These are phyloP conservation scores for Clarias platycephalus DNA, from an alignment of 2,797 vertebrate genomes.

Conservation along the genomic window DNA sequence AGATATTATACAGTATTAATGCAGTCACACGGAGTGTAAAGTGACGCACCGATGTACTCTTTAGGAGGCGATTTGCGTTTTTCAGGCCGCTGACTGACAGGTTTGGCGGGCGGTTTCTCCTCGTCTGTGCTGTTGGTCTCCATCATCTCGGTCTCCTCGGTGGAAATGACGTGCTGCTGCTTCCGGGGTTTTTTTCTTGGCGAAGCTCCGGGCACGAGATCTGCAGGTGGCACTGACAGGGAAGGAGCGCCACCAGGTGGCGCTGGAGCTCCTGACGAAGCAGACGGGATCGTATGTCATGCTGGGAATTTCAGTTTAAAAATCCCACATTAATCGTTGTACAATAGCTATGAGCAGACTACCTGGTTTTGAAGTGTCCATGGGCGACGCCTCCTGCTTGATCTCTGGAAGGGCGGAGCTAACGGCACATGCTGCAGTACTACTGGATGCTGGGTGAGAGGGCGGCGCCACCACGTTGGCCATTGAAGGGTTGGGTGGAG, in stretches of 20 bases:
- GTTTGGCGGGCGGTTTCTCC: constrained; percentile 85
- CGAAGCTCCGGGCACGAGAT: constrained; percentile 90
- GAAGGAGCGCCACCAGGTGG: constrained; percentile 63
- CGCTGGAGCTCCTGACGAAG: constrained; percentile 26
- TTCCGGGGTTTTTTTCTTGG: constrained; percentile 97
- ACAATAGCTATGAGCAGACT: neutral
- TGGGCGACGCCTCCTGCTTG: constrained; percentile 87
- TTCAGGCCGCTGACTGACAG: constrained; percentile 83
- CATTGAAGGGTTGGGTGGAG: constrained; percentile 82
- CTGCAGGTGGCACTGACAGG: constrained; percentile 79
- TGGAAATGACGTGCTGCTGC: constrained; percentile 97
- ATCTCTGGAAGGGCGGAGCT: constrained; percentile 82
- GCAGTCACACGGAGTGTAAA: too few relatives aligned
- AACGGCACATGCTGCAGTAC: constrained; percentile 79
- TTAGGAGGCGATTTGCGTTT: constrained; percentile 92
- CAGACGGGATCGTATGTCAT: neutral
- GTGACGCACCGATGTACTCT: constrained; percentile 88
- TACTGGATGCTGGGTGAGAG: constrained; percentile 82
- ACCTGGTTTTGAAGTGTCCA: constrained; percentile 84
- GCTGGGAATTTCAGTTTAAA: too few relatives aligned
- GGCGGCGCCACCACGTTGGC: constrained; percentile 83
- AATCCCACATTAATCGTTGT: too few relatives aligned
- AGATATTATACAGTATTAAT: neutral
- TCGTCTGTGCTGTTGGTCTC: constrained; percentile 98
- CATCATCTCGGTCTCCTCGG: constrained; percentile 97